Conservation (phyloP, 2,113 vertebrate genomes). For the Ginglymostoma cirratum region DNA sequence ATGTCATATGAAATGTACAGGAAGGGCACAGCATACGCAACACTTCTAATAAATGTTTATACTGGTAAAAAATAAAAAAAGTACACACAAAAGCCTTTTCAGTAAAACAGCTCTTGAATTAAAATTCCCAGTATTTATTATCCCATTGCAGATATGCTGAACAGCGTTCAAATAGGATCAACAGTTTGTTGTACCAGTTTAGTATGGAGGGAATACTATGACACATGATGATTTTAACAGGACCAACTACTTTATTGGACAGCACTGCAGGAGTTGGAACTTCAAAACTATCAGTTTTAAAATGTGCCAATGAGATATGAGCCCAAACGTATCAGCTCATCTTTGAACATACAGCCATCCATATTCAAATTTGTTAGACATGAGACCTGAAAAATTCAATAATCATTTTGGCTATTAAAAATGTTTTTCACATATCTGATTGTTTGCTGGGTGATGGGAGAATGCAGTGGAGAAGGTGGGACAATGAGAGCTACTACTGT, state of each 20-base stretch:
- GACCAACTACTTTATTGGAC: background rate
- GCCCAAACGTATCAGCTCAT: background rate
- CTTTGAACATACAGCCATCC: background rate
- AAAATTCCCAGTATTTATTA: constrained; percentile 12
- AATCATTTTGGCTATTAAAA: background rate
- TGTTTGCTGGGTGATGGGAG: background rate
- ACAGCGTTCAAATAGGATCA: background rate
- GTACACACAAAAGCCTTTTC: background rate
- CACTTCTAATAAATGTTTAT: background rate
- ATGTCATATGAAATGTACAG: background rate
- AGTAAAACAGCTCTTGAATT: constrained; percentile 7
- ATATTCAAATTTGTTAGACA: background rate
- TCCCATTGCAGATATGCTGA: background rate
- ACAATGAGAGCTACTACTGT: background rate
- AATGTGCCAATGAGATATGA: background rate
- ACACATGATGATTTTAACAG: background rate
- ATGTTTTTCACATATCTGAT: background rate
- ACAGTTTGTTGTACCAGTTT: background rate
- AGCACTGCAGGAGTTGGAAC: background rate
- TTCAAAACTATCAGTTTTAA: background rate
- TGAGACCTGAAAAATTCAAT: background rate
- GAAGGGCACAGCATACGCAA: background rate
- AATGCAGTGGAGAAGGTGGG: background rate
- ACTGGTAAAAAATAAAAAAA: background rate
- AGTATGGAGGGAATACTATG: constrained; percentile 5